Conservation (phyloP, 2,113 vertebrate genomes). For the Salvator merianae region DNA sequence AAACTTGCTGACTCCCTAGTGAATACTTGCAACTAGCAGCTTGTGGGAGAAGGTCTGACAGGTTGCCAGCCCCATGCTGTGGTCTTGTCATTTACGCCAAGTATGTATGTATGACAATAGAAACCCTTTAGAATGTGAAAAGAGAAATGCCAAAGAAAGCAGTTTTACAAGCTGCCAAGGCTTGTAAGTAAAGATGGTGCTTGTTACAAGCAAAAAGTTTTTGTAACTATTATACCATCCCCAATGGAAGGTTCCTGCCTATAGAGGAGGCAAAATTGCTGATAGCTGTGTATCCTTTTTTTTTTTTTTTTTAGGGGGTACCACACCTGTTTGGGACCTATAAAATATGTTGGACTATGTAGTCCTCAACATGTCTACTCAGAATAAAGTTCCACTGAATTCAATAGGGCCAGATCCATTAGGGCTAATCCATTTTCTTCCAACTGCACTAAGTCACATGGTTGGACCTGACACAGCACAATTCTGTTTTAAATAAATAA, state of each 20-base stretch:
- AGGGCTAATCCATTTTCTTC: too few relatives aligned
- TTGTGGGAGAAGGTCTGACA: conserved; percentile 4
- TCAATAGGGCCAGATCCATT: not conserved
- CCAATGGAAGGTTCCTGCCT: not conserved
- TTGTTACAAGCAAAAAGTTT: conserved; percentile 10
- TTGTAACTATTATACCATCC: conserved; percentile 30
- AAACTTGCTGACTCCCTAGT: not conserved
- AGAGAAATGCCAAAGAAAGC: conserved; percentile 24
- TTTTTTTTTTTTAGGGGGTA: too few relatives aligned
- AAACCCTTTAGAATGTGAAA: not conserved
- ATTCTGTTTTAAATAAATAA: too few relatives aligned
- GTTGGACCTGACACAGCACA: too few relatives aligned
- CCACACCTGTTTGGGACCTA: not conserved
- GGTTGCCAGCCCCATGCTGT: conserved; percentile 16
- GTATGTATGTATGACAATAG: conserved; percentile 10
- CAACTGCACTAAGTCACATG: too few relatives aligned
- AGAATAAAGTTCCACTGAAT: not conserved
- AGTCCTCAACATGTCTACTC: not conserved
- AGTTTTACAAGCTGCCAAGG: not conserved
- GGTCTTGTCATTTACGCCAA: conserved; percentile 8
- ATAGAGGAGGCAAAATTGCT: conserved; percentile 1
- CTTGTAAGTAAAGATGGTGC: conserved; percentile 9
- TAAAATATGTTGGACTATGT: not conserved
- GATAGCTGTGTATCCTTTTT: conserved; percentile 5
- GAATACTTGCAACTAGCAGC: conserved; percentile 8